phyloP scores from a whole-genome alignment of 2,888 invertebrate species.

The Leptura quadrifasciata region DNA sequence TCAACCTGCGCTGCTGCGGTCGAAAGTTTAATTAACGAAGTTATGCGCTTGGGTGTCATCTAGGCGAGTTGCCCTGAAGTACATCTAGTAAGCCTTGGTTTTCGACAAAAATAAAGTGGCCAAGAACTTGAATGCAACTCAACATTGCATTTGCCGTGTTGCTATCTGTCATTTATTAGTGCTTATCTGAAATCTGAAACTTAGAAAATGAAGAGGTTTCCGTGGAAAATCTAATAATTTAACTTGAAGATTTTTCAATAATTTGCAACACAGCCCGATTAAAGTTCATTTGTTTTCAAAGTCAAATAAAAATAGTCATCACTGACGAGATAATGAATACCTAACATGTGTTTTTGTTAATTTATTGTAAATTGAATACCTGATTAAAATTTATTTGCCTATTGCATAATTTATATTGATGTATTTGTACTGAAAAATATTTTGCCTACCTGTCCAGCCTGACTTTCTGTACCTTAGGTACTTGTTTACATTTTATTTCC shows the following conservation, averaged over 20 bases:
- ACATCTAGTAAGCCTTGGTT: background rate
- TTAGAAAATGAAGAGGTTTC: background rate
- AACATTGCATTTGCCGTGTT: background rate
- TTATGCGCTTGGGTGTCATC: background rate
- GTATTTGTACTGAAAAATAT: background rate
- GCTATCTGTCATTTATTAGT: background rate
- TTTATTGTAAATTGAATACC: background rate
- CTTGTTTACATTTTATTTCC: background rate
- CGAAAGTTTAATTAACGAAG: background rate
- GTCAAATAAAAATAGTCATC: background rate
- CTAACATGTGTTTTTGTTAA: background rate
- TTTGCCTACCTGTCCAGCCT: background rate
- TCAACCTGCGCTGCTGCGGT: background rate
- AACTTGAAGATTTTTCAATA: background rate
- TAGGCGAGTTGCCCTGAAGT: background rate
- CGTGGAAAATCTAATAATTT: background rate
- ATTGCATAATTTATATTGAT: background rate
- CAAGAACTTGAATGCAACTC: background rate
- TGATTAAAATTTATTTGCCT: background rate
- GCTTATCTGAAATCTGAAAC: background rate
- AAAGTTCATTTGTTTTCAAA: background rate
- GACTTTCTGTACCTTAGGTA: background rate
- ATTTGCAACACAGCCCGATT: background rate
- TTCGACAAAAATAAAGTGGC: background rate
- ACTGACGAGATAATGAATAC: background rate